phyloP scores from a whole-genome alignment of 2,888 invertebrate genomes.

The Spilosoma lubricipeda region DNA sequence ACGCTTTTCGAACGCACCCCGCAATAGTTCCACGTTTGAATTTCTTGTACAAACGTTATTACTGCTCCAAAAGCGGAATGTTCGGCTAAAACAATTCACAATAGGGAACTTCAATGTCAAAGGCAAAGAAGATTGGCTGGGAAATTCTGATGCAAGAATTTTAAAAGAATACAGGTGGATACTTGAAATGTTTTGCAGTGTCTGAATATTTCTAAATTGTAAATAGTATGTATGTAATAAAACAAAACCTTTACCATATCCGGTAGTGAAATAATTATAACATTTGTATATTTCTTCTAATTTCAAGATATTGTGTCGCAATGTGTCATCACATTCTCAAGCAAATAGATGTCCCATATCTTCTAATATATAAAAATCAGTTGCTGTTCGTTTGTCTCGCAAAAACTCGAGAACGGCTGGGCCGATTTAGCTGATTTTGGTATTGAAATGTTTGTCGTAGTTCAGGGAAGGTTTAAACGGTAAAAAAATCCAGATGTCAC shows the following conservation, averaged over 20 bases:
- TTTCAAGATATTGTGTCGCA: too few relatives aligned
- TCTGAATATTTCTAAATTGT: conserved; percentile 8
- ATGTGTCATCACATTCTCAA: neutral
- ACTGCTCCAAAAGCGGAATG: conserved; percentile 77
- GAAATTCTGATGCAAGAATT: conserved; percentile 64
- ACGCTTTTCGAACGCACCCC: conserved; percentile 58
- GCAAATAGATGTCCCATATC: neutral
- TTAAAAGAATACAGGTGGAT: conserved; percentile 50
- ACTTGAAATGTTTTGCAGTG: conserved; percentile 35
- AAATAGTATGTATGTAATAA: too few relatives aligned
- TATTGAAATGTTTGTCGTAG: too few relatives aligned
- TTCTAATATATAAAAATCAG: too few relatives aligned
- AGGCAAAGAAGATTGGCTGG: conserved; percentile 73
- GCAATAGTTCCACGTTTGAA: conserved; percentile 81
- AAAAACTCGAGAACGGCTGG: too few relatives aligned
- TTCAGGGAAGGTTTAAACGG: too few relatives aligned
- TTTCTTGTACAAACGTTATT: conserved; percentile 83
- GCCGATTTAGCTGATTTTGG: too few relatives aligned
- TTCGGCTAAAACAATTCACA: conserved; percentile 80
- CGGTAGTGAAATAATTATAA: too few relatives aligned
- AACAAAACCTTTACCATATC: too few relatives aligned
- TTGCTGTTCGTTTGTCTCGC: too few relatives aligned
- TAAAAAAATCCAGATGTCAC: too few relatives aligned
- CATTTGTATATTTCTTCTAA: too few relatives aligned
- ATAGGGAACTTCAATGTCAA: conserved; percentile 79